These are phyloP conservation scores for Allacma fusca DNA, from an alignment of 2,888 invertebrate species.

Conservation along the genomic window DNA sequence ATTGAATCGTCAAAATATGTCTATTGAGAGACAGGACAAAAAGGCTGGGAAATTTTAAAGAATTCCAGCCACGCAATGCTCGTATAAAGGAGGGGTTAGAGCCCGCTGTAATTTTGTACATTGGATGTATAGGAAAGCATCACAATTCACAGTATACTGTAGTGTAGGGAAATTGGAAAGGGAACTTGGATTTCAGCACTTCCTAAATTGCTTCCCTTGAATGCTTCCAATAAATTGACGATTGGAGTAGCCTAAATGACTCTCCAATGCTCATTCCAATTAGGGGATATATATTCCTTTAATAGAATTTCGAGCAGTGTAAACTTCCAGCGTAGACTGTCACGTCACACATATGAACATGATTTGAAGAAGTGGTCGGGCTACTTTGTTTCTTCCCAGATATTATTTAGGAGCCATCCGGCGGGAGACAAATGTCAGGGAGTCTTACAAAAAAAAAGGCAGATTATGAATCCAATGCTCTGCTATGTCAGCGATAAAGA, in stretches of 20 bases:
- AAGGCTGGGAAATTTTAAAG: too few relatives aligned
- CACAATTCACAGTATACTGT: not conserved
- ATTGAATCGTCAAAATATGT: too few relatives aligned
- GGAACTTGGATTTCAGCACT: not conserved
- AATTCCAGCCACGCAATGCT: too few relatives aligned
- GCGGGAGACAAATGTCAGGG: not conserved
- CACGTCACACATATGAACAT: not conserved
- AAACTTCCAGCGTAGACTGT: not conserved
- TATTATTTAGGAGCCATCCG: not conserved
- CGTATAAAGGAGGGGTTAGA: too few relatives aligned
- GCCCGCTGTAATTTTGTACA: too few relatives aligned
- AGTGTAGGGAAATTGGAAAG: not conserved
- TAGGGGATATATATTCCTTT: not conserved
- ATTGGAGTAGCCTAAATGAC: not conserved
- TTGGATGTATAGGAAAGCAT: too few relatives aligned
- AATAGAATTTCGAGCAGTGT: not conserved
- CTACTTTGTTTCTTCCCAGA: too few relatives aligned
- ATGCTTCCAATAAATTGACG: not conserved
- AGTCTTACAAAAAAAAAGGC: not conserved
- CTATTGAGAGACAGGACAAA: too few relatives aligned
- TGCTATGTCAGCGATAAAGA: not conserved
- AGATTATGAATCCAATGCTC: not conserved
- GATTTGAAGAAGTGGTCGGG: too few relatives aligned
- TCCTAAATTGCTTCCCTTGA: not conserved
- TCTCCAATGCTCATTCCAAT: not conserved